A percentile compares a stretch with the other conserved stretches of the same genome.
phyloP scores from a whole-genome alignment of 2,797 vertebrate genomes.

The Smutsia gigantea region DNA sequence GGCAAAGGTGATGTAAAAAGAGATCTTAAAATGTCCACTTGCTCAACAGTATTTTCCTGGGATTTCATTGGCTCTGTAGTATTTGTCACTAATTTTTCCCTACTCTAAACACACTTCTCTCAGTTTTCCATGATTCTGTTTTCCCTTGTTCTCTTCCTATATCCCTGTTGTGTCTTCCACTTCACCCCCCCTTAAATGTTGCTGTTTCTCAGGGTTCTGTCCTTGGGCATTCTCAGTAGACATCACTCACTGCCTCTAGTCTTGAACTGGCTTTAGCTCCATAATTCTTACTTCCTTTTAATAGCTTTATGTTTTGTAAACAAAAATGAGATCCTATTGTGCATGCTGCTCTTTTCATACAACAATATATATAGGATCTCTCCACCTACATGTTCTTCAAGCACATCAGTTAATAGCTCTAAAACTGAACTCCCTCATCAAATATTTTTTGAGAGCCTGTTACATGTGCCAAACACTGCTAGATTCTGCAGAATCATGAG shows the following conservation, averaged over 20 bases:
- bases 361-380: not conserved
- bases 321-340: not conserved
- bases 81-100: not conserved
- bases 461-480: not conserved
- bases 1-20: not conserved
- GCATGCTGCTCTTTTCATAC: not conserved
- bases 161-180: not conserved
- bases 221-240: not conserved
- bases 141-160: constrained; percentile 9
- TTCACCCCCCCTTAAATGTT: not conserved
- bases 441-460: not conserved
- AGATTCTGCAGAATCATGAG: not conserved
- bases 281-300: constrained; percentile 19
- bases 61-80: not conserved
- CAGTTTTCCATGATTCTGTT: not conserved
- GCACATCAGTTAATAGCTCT: not conserved
- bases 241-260: not conserved
- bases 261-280: constrained; percentile 21
- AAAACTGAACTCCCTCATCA: not conserved
- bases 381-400: not conserved
- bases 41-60: not conserved
- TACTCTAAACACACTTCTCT: not conserved
- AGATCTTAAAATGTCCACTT: constrained; percentile 15
- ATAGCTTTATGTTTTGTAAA: constrained; percentile 44
- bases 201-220: constrained; percentile 19